phyloP scores from a whole-genome alignment of 2,113 vertebrate genomes.

The Gobiocypris rarus region DNA sequence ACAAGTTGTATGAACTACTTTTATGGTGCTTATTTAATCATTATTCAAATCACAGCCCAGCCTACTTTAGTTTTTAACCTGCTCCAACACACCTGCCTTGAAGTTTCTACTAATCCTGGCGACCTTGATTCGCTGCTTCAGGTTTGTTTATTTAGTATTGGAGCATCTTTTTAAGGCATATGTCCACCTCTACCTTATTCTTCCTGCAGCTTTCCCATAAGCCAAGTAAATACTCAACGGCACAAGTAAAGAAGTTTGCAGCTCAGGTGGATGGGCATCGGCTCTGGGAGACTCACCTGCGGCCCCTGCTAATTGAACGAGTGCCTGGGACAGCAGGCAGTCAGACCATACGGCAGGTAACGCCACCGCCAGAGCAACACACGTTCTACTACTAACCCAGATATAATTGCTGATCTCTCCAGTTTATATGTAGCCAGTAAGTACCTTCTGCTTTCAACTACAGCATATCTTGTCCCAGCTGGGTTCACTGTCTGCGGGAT shows the following conservation, averaged over 20 bases:
- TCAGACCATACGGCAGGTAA: slow-evolving; percentile 79
- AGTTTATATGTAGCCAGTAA: too few relatives aligned
- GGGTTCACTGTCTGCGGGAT: slow-evolving; percentile 76
- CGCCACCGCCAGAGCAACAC: neutral
- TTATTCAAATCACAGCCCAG: neutral
- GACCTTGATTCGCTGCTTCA: neutral
- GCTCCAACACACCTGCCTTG: neutral
- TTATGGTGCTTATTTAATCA: neutral
- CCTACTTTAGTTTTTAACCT: neutral
- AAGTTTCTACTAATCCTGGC: neutral
- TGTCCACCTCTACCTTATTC: neutral
- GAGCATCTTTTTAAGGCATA: neutral
- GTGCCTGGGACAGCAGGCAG: slow-evolving; percentile 81
- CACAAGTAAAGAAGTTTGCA: slow-evolving; percentile 75
- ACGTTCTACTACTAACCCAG: too few relatives aligned
- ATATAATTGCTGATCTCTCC: too few relatives aligned
- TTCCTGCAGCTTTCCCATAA: slow-evolving; percentile 71
- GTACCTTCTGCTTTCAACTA: neutral
- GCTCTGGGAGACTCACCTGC: slow-evolving; percentile 82
- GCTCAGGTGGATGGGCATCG: slow-evolving; percentile 77
- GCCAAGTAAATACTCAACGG: slow-evolving; percentile 72
- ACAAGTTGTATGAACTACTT: neutral
- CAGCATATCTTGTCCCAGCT: slow-evolving; percentile 82
- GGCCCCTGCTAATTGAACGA: slow-evolving; percentile 82
- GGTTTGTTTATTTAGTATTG: neutral